Conservation (phyloP, 2,888 invertebrate genomes). For the Vesta saturnalis region DNA sequence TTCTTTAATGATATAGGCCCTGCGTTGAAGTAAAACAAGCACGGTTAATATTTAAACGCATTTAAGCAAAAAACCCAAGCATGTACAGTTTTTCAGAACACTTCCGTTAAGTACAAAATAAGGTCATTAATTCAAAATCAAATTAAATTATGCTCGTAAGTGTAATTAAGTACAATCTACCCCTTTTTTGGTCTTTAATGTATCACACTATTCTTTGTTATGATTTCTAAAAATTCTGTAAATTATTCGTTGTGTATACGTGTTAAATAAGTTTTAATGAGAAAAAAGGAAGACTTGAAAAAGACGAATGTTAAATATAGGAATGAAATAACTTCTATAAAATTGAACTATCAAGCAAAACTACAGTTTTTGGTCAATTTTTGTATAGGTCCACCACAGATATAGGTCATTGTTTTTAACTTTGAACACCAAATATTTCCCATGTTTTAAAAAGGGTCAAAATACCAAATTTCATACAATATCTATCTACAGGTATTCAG, state of each 20-base stretch:
- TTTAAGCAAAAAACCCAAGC: not conserved
- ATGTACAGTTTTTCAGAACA: not conserved
- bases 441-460: not conserved
- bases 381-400: slow-evolving; percentile 7
- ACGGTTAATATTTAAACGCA: not conserved
- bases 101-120: not conserved
- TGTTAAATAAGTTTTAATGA: not conserved
- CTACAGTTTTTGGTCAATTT: slow-evolving; percentile 9
- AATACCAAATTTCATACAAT: not conserved
- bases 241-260: not conserved
- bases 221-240: not conserved
- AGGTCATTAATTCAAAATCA: not conserved
- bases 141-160: not conserved
- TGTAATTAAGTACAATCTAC: slow-evolving; percentile 20
- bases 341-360: no score
- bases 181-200: slow-evolving; percentile 20
- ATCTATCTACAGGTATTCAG: not conserved
- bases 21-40: not conserved
- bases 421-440: not conserved
- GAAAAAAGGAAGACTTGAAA: slow-evolving; percentile 1
- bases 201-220: slow-evolving; percentile 18
- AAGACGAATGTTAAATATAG: not conserved
- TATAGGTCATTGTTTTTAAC: not conserved
- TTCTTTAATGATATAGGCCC: not conserved
- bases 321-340: no score